Conservation (phyloP, 2,888 invertebrate genomes). For the Ernsta delagoae region DNA sequence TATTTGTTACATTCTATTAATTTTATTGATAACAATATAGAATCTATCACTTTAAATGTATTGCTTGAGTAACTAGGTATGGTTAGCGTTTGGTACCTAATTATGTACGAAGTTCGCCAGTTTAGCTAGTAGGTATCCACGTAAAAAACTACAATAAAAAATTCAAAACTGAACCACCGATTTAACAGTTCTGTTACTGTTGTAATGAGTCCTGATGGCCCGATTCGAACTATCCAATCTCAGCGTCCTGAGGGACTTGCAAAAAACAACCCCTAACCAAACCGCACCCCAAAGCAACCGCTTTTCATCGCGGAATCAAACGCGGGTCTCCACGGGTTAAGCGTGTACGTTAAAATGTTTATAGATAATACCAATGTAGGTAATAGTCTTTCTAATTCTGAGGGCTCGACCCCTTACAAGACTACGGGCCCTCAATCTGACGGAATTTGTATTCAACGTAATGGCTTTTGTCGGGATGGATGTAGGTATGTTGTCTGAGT, state of each 20-base stretch:
- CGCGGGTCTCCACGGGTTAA: slow-evolving; percentile 82
- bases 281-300: slow-evolving; percentile 65
- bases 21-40: too few relatives aligned
- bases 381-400: slow-evolving; percentile 75
- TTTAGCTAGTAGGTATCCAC: too few relatives aligned
- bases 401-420: slow-evolving; percentile 54
- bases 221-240: slow-evolving; percentile 65
- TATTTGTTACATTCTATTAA: too few relatives aligned
- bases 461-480: slow-evolving; percentile 70
- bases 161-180: slow-evolving; percentile 18
- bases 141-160: background rate
- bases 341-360: slow-evolving; percentile 82
- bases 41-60: too few relatives aligned
- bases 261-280: slow-evolving; percentile 65
- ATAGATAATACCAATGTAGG: slow-evolving; percentile 80
- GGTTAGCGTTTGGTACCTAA: too few relatives aligned
- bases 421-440: slow-evolving; percentile 45
- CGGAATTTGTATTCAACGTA: slow-evolving; percentile 74
- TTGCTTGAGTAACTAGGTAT: too few relatives aligned
- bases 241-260: slow-evolving; percentile 67
- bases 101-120: too few relatives aligned
- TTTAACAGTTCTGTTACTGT: slow-evolving; percentile 16
- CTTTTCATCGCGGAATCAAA: slow-evolving; percentile 70
- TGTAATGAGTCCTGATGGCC: slow-evolving; percentile 71
- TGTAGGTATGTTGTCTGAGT: slow-evolving; percentile 41